These are phyloP conservation scores for Mercenaria mercenaria DNA, from an alignment of 1,140 invertebrate species.

Conservation along the genomic window DNA sequence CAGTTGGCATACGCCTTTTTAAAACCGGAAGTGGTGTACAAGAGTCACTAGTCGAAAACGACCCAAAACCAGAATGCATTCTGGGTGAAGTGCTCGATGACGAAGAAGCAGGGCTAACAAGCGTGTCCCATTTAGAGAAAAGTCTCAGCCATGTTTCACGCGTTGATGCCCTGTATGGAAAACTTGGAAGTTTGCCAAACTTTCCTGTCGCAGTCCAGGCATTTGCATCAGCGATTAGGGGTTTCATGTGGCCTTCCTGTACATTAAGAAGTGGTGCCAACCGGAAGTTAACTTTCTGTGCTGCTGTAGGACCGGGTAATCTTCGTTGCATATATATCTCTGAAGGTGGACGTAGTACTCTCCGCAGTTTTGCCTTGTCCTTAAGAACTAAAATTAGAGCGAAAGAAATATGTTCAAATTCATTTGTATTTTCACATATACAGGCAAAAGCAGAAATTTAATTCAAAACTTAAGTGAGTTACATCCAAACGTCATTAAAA, in stretches of 20 bases:
- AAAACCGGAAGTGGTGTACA: slow-evolving; percentile 24
- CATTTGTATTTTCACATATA: too few species aligned
- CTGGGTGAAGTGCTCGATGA: not conserved
- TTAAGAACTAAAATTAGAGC: slow-evolving; percentile 8
- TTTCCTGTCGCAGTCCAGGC: not conserved
- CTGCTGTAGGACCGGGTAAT: not conserved
- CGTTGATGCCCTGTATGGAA: not conserved
- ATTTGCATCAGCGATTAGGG: not conserved
- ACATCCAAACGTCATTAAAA: too few species aligned
- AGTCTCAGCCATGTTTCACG: not conserved
- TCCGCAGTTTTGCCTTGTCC: not conserved
- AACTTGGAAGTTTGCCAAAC: not conserved
- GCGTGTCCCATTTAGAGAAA: not conserved
- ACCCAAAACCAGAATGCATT: not conserved
- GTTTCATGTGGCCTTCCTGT: not conserved
- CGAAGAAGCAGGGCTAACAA: not conserved
- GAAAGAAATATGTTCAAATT: not conserved
- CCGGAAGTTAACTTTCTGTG: not conserved
- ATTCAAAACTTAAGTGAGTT: too few species aligned
- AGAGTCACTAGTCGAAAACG: not conserved
- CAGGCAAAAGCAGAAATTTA: too few species aligned
- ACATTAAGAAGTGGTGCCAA: not conserved
- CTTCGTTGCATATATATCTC: not conserved
- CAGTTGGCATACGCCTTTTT: not conserved
- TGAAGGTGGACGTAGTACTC: not conserved